Percentiles rank a stretch among this genome's conserved stretches.
These are phyloP conservation scores for Platysteira castanea DNA, from an alignment of 2,113 vertebrate species.

Conservation along the genomic window DNA sequence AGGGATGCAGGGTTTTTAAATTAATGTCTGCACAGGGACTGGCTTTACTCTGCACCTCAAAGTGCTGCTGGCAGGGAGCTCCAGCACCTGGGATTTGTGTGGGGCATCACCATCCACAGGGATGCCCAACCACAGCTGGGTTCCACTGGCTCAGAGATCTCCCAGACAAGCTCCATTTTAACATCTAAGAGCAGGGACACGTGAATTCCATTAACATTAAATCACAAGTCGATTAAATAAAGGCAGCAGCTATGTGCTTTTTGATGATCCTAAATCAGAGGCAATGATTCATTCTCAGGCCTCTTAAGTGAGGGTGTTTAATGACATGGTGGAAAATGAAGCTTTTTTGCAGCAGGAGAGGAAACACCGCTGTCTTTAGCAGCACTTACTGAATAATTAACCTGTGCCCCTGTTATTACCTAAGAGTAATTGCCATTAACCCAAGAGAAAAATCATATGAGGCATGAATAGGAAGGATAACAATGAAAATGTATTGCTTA, in stretches of 20 bases:
- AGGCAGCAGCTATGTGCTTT: not conserved
- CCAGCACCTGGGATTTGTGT: not conserved
- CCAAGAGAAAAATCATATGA: not conserved
- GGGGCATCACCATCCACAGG: rapidly evolving
- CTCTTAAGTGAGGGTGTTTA: not conserved
- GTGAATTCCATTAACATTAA: not conserved
- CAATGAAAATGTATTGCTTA: not conserved
- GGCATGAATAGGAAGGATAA: not conserved
- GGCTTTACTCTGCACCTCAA: not conserved
- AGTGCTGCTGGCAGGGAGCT: rapidly evolving
- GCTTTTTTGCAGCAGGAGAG: not conserved
- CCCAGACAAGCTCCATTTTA: not conserved
- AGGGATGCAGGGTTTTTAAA: not conserved
- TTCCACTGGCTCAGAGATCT: not conserved
- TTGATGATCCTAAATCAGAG: not conserved
- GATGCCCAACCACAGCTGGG: rapidly evolving
- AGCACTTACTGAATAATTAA: conserved; percentile 14
- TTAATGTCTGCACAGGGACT: rapidly evolving
- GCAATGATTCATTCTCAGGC: not conserved
- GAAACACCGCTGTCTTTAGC: not conserved
- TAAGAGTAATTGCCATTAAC: not conserved
- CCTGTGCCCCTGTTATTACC: not conserved
- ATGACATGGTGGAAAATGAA: not conserved
- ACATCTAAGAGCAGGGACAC: not conserved
- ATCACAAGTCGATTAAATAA: not conserved